Evolutionary conservation across 2,888 invertebrate genomes (phyloP).

Genomic region (Cremastobaeus sp.): DNA sequence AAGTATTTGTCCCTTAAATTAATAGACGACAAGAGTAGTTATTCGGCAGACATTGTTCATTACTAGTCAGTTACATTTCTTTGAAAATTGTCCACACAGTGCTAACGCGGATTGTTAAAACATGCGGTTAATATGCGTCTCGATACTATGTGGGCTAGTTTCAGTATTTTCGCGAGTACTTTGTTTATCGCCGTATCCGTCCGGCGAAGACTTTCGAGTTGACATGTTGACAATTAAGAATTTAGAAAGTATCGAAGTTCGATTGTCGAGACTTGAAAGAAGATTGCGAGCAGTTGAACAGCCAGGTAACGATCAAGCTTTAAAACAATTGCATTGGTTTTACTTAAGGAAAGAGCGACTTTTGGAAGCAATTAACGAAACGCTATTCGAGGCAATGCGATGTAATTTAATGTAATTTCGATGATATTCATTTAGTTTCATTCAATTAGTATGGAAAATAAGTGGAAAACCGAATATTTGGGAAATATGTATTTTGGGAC

Average conservation of each 20-base stretch:
- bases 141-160: constrained; percentile 4
- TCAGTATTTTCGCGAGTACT: constrained; percentile 6
- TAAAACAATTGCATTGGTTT: neutral
- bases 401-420: neutral
- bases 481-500: constrained; percentile 82
- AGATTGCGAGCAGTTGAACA: constrained; percentile 85
- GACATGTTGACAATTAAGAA: constrained; percentile 14
- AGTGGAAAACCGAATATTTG: constrained; percentile 81
- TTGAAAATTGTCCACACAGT: neutral
- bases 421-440: constrained; percentile 2
- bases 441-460: constrained; percentile 81
- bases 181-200: constrained; percentile 2
- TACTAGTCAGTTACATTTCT: constrained; percentile 1
- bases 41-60: constrained; percentile 24
- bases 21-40: constrained; percentile 16
- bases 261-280: constrained; percentile 80
- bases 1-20: constrained; percentile 53
- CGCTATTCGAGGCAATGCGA: too few relatives aligned
- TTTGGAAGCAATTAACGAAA: neutral
- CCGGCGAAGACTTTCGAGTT: constrained; percentile 10
- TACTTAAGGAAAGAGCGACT: neutral
- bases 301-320: constrained; percentile 77
- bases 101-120: too few relatives aligned
- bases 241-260: constrained; percentile 70
- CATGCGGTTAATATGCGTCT: constrained; percentile 4